Percentiles rank a stretch among this genome's conserved stretches.
Conservation (phyloP, 2,888 invertebrate species). For the Sclerodermus sp. region DNA sequence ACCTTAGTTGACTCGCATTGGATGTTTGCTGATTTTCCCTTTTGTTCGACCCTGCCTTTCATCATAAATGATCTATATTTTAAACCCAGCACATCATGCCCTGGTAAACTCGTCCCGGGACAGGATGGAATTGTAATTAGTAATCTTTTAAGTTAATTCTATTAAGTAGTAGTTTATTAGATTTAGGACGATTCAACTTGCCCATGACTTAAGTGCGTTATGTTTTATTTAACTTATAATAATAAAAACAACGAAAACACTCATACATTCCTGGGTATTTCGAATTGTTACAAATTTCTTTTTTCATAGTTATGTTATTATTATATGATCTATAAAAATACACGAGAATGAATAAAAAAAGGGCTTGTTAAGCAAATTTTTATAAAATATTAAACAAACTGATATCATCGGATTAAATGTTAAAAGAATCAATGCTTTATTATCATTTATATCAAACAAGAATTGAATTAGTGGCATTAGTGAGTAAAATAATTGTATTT, state of each 20-base stretch:
- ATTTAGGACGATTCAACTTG: constrained; percentile 52
- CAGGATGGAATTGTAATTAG: constrained; percentile 42
- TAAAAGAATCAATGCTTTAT: no score
- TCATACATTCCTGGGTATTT: not conserved
- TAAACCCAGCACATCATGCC: constrained; percentile 5
- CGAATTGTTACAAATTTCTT: not conserved
- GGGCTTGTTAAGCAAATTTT: not conserved
- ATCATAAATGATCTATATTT: not conserved
- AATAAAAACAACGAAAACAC: constrained; percentile 23
- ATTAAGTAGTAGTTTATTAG: constrained; percentile 41
- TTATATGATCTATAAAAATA: not conserved
- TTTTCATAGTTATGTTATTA: not conserved
- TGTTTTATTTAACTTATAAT: constrained; percentile 47
- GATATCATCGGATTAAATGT: no score
- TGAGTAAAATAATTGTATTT: no score
- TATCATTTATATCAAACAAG: no score
- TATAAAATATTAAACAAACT: no score
- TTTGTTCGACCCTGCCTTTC: no score
- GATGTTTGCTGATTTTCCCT: no score
- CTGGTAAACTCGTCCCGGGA: constrained; percentile 27
- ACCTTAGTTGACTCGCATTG: no score
- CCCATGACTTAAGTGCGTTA: constrained; percentile 52
- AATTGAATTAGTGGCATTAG: no score
- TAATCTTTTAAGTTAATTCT: constrained; percentile 36
- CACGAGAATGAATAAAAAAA: not conserved